phyloP scores from a whole-genome alignment of 2,797 vertebrate genomes.

The Darevskia mixta region DNA sequence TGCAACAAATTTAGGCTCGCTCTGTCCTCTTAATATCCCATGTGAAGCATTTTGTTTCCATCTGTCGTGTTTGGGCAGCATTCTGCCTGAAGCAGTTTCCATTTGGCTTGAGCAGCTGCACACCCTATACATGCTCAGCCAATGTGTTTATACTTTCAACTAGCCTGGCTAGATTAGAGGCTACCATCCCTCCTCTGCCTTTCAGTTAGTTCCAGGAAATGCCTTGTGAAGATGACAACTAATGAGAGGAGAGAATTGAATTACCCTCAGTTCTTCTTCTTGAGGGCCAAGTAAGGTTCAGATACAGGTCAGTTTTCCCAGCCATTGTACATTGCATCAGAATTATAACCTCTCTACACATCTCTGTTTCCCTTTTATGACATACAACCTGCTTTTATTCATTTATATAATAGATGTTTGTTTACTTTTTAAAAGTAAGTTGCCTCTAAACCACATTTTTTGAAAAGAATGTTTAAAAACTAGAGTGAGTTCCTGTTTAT shows the following conservation, averaged over 20 bases:
- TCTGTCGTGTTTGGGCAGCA: conserved; percentile 49
- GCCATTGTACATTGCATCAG: not conserved
- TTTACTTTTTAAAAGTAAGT: conserved; percentile 58
- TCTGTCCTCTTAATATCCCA: conserved; percentile 28
- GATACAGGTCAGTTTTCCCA: conserved; percentile 30
- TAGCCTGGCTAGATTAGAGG: conserved; percentile 45
- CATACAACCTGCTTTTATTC: conserved; percentile 45
- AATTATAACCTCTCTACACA: not conserved
- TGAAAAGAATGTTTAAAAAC: conserved; percentile 41
- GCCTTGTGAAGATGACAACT: conserved; percentile 42
- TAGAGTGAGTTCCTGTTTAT: conserved; percentile 51
- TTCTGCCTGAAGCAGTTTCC: conserved; percentile 34
- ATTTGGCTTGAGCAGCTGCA: conserved; percentile 67
- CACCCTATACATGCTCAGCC: conserved; percentile 40
- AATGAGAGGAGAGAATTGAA: conserved; percentile 33
- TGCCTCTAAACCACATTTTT: conserved; percentile 50
- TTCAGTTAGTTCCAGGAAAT: not conserved
- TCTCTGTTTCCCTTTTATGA: not conserved
- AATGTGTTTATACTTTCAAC: conserved; percentile 50
- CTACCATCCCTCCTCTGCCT: conserved; percentile 42
- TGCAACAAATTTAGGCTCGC: not conserved
- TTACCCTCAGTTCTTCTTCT: conserved; percentile 23
- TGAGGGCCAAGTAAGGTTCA: conserved; percentile 41
- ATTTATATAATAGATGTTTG: conserved; percentile 52
- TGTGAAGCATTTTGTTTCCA: conserved; percentile 50